phyloP scores from a whole-genome alignment of 2,888 invertebrate species.

The Nephrocerus scutellatus region DNA sequence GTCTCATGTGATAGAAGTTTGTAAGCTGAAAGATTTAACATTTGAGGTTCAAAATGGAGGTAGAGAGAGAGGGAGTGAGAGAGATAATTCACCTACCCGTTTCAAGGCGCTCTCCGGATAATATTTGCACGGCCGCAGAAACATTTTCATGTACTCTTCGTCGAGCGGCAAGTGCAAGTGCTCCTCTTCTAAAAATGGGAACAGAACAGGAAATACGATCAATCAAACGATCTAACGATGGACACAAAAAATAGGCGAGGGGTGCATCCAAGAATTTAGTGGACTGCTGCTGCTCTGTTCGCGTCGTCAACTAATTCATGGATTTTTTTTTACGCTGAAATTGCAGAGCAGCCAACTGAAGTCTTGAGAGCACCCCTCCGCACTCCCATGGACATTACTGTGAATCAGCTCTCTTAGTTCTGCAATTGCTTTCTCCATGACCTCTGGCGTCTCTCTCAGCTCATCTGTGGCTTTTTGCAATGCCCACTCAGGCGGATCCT shows the following conservation, averaged over 20 bases:
- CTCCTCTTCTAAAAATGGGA: constrained; percentile 54
- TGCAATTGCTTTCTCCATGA: constrained; percentile 53
- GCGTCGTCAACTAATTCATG: too few species aligned
- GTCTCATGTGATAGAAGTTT: constrained; percentile 63
- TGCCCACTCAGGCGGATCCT: constrained; percentile 52
- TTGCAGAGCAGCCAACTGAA: too few species aligned
- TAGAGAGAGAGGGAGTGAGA: neutral
- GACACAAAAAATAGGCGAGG: too few species aligned
- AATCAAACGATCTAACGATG: too few species aligned
- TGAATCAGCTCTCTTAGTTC: constrained; percentile 50
- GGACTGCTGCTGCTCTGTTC: too few species aligned
- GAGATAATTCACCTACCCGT: constrained; percentile 50
- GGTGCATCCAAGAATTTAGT: too few species aligned
- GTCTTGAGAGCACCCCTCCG: too few species aligned
- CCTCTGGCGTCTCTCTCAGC: constrained; percentile 64
- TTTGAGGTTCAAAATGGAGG: neutral
- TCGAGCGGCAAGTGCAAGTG: constrained; percentile 58
- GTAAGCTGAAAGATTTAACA: constrained; percentile 54
- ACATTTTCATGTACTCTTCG: constrained; percentile 68
- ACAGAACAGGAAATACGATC: too few species aligned
- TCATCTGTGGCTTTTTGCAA: constrained; percentile 60
- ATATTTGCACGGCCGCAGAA: constrained; percentile 79
- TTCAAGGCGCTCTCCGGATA: constrained; percentile 74
- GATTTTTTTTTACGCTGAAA: too few species aligned
- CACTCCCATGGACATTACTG: constrained; percentile 47